These are phyloP conservation scores for Paramuricea clavata DNA, from an alignment of 92 coral and sea anemone species.

Conservation along the genomic window DNA sequence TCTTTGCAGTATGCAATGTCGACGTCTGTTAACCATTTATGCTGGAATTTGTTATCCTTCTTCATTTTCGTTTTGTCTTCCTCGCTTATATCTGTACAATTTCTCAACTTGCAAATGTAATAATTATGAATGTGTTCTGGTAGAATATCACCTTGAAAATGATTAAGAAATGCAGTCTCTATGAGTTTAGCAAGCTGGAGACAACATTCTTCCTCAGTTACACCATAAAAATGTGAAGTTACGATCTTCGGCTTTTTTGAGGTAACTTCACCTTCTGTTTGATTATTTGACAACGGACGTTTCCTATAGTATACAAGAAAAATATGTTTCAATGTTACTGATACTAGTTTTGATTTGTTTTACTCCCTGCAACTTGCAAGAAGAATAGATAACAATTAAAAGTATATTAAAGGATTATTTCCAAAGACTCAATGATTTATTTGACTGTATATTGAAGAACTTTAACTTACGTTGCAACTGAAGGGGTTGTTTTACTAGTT, in stretches of 20 bases:
- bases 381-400: slow-evolving; percentile 5
- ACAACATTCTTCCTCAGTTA: slow-evolving; percentile 37
- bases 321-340: background rate
- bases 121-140: slow-evolving; percentile 42
- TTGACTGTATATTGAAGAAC: background rate
- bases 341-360: background rate
- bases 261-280: slow-evolving; percentile 21
- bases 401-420: background rate
- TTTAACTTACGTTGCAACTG: background rate
- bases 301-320: background rate
- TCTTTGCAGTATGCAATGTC: slow-evolving; percentile 38
- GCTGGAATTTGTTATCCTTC: slow-evolving; percentile 50
- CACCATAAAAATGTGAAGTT: slow-evolving; percentile 7
- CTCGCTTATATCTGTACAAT: slow-evolving; percentile 46
- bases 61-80: slow-evolving; percentile 30
- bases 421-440: background rate
- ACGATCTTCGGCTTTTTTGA: background rate
- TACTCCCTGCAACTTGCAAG: background rate
- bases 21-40: slow-evolving; percentile 36
- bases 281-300: background rate
- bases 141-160: slow-evolving; percentile 17
- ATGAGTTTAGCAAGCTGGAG: slow-evolving; percentile 24
- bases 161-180: slow-evolving; percentile 30
- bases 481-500: slow-evolving; percentile 17
- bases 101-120: slow-evolving; percentile 46